Evolutionary conservation across 2,888 invertebrate genomes (phyloP), one percentile per base, ranked within the genome.

Genomic region (Calameuta pallipes): DNA sequence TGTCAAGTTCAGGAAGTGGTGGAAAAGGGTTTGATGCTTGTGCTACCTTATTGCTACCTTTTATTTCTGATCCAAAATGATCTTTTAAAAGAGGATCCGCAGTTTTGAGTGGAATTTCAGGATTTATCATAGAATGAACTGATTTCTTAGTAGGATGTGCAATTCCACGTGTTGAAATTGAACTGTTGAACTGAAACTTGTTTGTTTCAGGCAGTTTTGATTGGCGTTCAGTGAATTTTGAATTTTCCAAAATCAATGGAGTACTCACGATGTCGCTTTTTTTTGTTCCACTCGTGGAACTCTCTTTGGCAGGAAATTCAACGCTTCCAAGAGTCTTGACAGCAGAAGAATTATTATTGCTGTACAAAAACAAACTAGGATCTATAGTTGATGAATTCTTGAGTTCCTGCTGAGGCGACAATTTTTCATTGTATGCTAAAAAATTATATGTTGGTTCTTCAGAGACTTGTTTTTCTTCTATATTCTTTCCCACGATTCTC

Each of bases 401-500:
- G 23, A 56, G 23, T 56, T 56, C 9, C 56, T 56, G 23, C 56
- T 6, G 56, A 23, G 56, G 6, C 56, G 56, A 23, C 56, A 56
- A 56, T 56, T 56, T 56, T 56, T 56, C 9, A 56, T 56, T 56
- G 56, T 23, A 56, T 56, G 23, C 56, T 56, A 56, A 56, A 56
- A 56, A 56, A 56, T 9, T 56, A 23, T 56, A 56, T 56, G 23
- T 23, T 56, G 56, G 56, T 23, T 56, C 56, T 15, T 41, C 41
- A 2, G 41, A 41, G 4, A 41, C 41, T 15, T 41, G 41, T 23
- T 41, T 15, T 37, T 33, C 70, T 13, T 71, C 37, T 13, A 75
- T 68, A 36, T 74, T 76, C 70, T 76, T 81, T 73, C 75, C 81
- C 23, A 81, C 80, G 33, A 82, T 80, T 70, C 76, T 77, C 23